Evolutionary conservation across 2,888 invertebrate species (phyloP).

Genomic region (Cotesia congregata): DNA sequence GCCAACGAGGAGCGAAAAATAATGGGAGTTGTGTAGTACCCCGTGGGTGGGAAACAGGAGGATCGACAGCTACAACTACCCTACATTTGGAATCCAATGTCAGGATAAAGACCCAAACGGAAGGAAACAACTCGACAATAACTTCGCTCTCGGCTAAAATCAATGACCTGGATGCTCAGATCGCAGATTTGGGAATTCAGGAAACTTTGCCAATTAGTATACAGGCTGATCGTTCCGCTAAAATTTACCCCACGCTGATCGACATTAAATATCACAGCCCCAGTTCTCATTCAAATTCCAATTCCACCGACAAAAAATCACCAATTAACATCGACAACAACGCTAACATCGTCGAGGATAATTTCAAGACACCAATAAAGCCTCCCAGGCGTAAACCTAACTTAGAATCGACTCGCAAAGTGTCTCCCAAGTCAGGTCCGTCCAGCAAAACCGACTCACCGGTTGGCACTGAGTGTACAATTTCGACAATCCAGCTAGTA

Average conservation of each 20-base stretch:
- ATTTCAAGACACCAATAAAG: constrained; percentile 38
- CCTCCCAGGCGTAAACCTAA: constrained; percentile 45
- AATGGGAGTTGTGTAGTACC: constrained; percentile 10
- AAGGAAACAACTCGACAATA: constrained; percentile 25
- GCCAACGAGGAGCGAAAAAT: constrained; percentile 6
- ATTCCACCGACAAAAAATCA: neutral
- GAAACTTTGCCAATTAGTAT: constrained; percentile 4
- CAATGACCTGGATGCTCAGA: constrained; percentile 43
- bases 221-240: neutral
- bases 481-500: constrained; percentile 46
- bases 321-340: neutral
- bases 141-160: constrained; percentile 39
- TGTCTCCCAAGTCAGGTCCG: constrained; percentile 41
- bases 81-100: constrained; percentile 11
- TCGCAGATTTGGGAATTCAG: constrained; percentile 40
- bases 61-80: neutral
- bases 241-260: constrained; percentile 37
- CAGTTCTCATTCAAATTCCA: neutral
- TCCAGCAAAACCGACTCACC: constrained; percentile 40
- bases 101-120: constrained; percentile 18
- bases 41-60: neutral
- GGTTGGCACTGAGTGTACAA: constrained; percentile 42
- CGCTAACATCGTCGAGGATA: constrained; percentile 28
- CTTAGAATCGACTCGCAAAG: constrained; percentile 56
- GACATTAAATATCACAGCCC: constrained; percentile 30